Evolutionary conservation across 2,888 invertebrate genomes (phyloP).

Genomic region (Ormyrus nitidulus): DNA sequence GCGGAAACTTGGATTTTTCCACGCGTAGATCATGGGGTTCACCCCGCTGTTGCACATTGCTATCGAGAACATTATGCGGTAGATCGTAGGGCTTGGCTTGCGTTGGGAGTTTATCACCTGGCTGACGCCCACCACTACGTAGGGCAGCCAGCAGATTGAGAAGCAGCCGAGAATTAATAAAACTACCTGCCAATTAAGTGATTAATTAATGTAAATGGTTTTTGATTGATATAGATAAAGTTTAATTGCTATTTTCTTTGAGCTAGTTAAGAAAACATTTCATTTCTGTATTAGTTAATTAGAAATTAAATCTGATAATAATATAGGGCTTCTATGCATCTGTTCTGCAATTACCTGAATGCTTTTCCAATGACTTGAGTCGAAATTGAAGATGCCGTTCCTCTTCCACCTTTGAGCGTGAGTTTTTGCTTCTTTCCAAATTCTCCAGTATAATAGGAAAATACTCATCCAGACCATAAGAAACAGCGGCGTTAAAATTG

Average conservation of each 20-base stretch:
- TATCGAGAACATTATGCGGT: conserved; percentile 82
- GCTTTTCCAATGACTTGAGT: conserved; percentile 82
- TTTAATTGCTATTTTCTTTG: background rate
- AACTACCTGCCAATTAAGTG: conserved; percentile 80
- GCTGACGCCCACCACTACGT: conserved; percentile 82
- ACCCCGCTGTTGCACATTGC: conserved; percentile 89
- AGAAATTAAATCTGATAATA: too few relatives aligned
- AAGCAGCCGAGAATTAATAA: conserved; percentile 87
- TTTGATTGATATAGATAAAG: background rate
- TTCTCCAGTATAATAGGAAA: conserved; percentile 85
- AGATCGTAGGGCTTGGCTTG: conserved; percentile 77
- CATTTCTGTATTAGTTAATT: too few relatives aligned
- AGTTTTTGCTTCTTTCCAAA: conserved; percentile 86
- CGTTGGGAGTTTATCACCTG: conserved; percentile 79
- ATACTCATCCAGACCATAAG: conserved; percentile 85
- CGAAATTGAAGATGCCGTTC: conserved; percentile 77
- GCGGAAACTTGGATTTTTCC: conserved; percentile 89
- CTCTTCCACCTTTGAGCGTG: conserved; percentile 83
- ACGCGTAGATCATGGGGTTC: conserved; percentile 90
- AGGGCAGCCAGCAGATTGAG: conserved; percentile 89
- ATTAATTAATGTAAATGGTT: background rate
- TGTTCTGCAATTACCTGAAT: conserved; percentile 79
- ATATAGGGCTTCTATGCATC: too few relatives aligned
- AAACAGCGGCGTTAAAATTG: conserved; percentile 83
- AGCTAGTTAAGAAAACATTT: too few relatives aligned